phyloP scores from a whole-genome alignment of 2,888 invertebrate genomes.

The Meganola albula region DNA sequence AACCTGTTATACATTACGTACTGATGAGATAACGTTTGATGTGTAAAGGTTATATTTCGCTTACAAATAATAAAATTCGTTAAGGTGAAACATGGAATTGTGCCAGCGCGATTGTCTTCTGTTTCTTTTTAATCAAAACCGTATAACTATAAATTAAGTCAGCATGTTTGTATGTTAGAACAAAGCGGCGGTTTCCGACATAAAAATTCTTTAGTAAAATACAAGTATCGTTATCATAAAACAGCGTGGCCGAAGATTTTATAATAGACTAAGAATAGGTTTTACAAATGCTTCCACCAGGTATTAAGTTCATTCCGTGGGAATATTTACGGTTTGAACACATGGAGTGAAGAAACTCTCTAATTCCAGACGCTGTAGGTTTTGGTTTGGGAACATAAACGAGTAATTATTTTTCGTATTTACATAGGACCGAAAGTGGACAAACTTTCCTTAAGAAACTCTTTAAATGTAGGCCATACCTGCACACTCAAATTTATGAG shows the following conservation, averaged over 20 bases:
- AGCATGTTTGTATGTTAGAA: slow-evolving; percentile 38
- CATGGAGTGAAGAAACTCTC: slow-evolving; percentile 4
- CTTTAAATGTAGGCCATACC: no score
- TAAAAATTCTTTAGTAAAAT: slow-evolving; percentile 59
- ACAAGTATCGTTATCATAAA: slow-evolving; percentile 54
- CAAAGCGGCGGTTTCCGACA: slow-evolving; percentile 40
- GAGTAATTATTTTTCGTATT: slow-evolving; percentile 18
- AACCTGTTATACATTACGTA: no score
- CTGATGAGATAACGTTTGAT: slow-evolving; percentile 4
- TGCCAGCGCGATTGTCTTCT: slow-evolving; percentile 40
- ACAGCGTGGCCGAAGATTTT: slow-evolving; percentile 34
- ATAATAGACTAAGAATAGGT: slow-evolving; percentile 49
- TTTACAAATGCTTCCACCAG: no score
- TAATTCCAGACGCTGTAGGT: slow-evolving; percentile 6
- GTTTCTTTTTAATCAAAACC: slow-evolving; percentile 40
- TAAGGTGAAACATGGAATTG: slow-evolving; percentile 25
- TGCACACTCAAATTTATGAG: no score
- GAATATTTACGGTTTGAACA: slow-evolving; percentile 35
- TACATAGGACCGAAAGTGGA: slow-evolving; percentile 9
- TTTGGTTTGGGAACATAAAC: slow-evolving; percentile 4
- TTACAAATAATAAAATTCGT: no score
- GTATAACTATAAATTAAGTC: slow-evolving; percentile 42
- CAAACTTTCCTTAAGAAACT: slow-evolving; percentile 14
- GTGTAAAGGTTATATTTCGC: slow-evolving; percentile 4
- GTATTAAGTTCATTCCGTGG: slow-evolving; percentile 29